Evolutionary conservation across 2,113 vertebrate species (phyloP).

Genomic region (Eulacestoma nigropectus): DNA sequence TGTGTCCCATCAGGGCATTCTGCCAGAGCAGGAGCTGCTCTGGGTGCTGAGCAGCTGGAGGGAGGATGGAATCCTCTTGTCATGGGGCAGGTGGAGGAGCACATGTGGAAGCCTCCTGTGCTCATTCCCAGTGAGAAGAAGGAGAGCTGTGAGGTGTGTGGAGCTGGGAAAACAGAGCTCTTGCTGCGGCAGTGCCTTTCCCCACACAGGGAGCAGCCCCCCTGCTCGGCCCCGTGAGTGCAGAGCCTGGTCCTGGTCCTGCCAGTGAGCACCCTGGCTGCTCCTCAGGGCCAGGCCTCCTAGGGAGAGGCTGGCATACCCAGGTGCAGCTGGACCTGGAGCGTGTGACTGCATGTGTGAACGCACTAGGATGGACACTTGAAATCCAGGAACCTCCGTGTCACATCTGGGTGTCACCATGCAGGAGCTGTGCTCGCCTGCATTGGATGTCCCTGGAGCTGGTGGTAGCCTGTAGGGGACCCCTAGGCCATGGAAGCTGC

Average conservation of each 20-base stretch:
- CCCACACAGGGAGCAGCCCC: rapidly evolving
- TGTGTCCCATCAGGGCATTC: neutral
- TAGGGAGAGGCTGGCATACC: neutral
- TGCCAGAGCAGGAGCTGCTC: neutral
- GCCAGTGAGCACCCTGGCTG: neutral
- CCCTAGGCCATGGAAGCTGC: neutral
- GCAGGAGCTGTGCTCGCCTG: neutral
- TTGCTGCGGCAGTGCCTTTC: neutral
- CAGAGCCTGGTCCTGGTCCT: neutral
- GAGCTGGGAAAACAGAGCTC: neutral
- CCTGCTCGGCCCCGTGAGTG: rapidly evolving
- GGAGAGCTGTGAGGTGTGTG: neutral
- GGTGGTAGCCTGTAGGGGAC: neutral
- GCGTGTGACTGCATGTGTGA: neutral
- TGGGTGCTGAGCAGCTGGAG: neutral
- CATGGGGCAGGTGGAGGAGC: neutral
- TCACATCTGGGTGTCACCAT: neutral
- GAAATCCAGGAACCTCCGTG: neutral
- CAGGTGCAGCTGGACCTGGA: neutral
- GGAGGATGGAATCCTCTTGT: neutral
- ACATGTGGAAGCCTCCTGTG: neutral
- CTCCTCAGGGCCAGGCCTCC: neutral
- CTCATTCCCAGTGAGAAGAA: neutral
- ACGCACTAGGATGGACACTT: neutral
- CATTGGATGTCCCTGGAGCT: neutral